Evolutionary conservation across 2,888 invertebrate genomes (phyloP).

Genomic region (Chrysolina americana): DNA sequence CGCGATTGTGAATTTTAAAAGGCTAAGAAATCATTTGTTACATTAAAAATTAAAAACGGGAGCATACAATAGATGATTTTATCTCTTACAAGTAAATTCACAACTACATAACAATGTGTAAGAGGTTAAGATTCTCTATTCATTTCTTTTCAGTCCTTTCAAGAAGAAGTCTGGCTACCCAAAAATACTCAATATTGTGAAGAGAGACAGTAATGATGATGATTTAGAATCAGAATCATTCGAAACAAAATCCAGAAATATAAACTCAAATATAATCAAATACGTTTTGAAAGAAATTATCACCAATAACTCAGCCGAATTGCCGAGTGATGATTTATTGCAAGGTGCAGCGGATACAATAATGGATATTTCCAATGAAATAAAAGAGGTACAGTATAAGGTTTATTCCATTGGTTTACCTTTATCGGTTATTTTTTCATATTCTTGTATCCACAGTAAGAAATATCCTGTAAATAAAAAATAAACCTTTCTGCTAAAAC

Average conservation of each 20-base stretch:
- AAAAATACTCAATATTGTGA: conserved; percentile 57
- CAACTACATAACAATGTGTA: too few relatives aligned
- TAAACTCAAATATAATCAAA: conserved; percentile 59
- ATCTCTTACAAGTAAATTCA: too few relatives aligned
- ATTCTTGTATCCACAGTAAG: too few relatives aligned
- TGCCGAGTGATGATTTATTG: conserved; percentile 69
- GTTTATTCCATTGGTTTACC: too few relatives aligned
- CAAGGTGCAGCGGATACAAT: conserved; percentile 70
- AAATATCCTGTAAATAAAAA: too few relatives aligned
- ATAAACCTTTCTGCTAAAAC: too few relatives aligned
- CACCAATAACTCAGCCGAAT: conserved; percentile 56
- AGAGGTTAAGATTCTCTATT: too few relatives aligned
- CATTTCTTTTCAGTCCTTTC: conserved; percentile 46
- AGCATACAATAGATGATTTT: too few relatives aligned
- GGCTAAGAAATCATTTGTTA: too few relatives aligned
- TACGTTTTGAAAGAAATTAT: conserved; percentile 60
- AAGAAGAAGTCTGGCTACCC: conserved; percentile 52
- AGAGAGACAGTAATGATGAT: conserved; percentile 54
- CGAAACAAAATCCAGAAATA: conserved; percentile 45
- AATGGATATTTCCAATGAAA: conserved; percentile 71
- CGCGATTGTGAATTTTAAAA: too few relatives aligned
- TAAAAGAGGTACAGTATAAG: conserved; percentile 73
- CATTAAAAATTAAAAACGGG: too few relatives aligned
- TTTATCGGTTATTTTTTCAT: too few relatives aligned
- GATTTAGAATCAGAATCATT: conserved; percentile 36